Base-by-base conservation (phyloP, 2,797 vertebrate genomes). In the Cichlasoma orientale region DNA sequence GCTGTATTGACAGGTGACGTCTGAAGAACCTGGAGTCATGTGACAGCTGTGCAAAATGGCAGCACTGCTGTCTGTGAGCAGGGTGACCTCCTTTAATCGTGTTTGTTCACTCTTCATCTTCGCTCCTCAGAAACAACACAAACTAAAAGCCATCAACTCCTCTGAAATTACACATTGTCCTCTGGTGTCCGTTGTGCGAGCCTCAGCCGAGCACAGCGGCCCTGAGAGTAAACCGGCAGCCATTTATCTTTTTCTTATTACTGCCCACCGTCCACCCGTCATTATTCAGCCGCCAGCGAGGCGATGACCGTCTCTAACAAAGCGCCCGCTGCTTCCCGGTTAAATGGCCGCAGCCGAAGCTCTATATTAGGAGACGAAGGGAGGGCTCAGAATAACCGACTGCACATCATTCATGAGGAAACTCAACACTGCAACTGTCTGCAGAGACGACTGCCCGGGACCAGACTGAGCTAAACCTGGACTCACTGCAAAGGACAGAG, bases 321-420 rank as follows among this genome's bases (percentile, higher is more conserved):
- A 79, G 27, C 44, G 56, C 23, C 69, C 18, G 59, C 36, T 79
- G 81, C 87, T 87, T 83, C 82, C 86, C 63, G 71, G 75, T 77
- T 78, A 78, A 88, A 79, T 3, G 66, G 6, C 52, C 31, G 1
- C 79, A 56, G 86, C 78, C 36, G 70, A 66, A 80, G 85, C 72
- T 88, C 92, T 90, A 91, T 91, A 92, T 93, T 89, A 91, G 89
- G 90, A 92, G 78, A 86, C 56, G 80, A 69, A 74, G 73, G 72
- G 57, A 85, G 85, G 75, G 87, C 90, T 90, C 57, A 90, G 88
- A 93, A 90, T 92, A 94, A 92, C 88, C 72, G 53, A 73, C 84
- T 72, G 83, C 68, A 44, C 81, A 90, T 91, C 78, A 54, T 76
- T 92, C 88, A 88, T 25, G 55, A 82, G 72, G 89, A 90, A 85